Evolutionary conservation across 2,797 vertebrate genomes (phyloP), one percentile per base, ranked within the genome.

Genomic region (Hephaestus fuliginosus): DNA sequence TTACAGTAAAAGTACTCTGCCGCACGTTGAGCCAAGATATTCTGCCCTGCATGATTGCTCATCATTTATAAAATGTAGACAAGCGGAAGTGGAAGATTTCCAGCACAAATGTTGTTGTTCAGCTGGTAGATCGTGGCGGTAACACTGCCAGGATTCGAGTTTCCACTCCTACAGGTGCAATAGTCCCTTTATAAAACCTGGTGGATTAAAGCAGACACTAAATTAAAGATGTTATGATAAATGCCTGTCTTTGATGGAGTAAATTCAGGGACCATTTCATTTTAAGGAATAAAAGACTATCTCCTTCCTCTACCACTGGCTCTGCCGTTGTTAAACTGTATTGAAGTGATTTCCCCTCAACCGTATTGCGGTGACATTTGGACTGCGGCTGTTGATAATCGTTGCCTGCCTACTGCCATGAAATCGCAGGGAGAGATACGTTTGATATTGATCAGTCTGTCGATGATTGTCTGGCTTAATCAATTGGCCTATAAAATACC

Each of bases 51-150:
- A 69, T 61, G 75, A 80, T 63, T 60, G 71, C 66, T 80, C 67
- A 78, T 81, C 55, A 73, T 78, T 84, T 80, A 68, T 86, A 44
- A 76, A 82, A 60, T 58, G 28, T 41, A 74, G 66, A 81, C 33
- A 30, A 30, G 61, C 17, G 13, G 49, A 71, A 51, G 7, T 55
- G 57, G 78, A 75, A 13, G 49, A 82, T 80, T 81, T 84, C 41
- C 53, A 43, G 56, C 25, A 22, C 39, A 76, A 46, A 66, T 64
- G 36, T 36, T 74, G 69, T 51, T 60, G 60, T 71, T 78, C n/a
- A 57, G 49, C 44, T 75, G 61, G 53, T 61, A 13, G 7, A 76
- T 28, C 18, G 2, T 25, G 2, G 25, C 22, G 39, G 63, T 44
- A 51, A 44, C 51, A 46, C 22, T 55, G 28, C 61, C 25, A 65